A percentile compares a stretch with the other conserved stretches of the same genome.
These are phyloP conservation scores for Phalacrocorax brasilianus DNA, from an alignment of 2,113 vertebrate genomes.

Conservation along the genomic window DNA sequence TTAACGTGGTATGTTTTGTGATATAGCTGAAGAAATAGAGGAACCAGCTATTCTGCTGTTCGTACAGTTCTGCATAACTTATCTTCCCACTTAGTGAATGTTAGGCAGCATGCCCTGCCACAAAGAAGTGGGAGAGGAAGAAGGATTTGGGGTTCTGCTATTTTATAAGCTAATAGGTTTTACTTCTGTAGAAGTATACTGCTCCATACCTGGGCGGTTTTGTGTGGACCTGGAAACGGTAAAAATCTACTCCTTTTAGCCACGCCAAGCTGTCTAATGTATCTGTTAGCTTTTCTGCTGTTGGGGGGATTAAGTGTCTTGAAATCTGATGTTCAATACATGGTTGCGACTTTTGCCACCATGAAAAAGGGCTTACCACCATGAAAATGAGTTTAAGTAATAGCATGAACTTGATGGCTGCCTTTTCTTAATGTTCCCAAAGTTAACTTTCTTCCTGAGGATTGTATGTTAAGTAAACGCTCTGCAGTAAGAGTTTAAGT, in stretches of 20 bases:
- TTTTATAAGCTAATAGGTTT: background rate
- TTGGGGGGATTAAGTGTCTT: background rate
- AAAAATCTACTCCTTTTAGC: background rate
- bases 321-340: background rate
- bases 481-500: background rate
- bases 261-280: background rate
- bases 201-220: background rate
- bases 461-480: background rate
- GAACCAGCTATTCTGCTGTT: background rate
- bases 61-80: background rate
- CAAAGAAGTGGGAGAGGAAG: background rate
- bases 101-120: background rate
- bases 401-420: background rate
- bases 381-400: background rate
- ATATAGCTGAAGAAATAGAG: background rate
- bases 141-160: background rate
- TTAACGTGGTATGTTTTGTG: background rate
- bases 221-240: background rate
- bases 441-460: background rate
- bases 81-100: background rate
- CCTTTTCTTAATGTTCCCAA: background rate
- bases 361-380: background rate
- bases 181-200: background rate
- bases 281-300: background rate
- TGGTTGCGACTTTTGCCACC: background rate